These are phyloP conservation scores for Drosophila pseudotalamancana DNA, from an alignment of 2,888 invertebrate genomes.

Conservation along the genomic window DNA sequence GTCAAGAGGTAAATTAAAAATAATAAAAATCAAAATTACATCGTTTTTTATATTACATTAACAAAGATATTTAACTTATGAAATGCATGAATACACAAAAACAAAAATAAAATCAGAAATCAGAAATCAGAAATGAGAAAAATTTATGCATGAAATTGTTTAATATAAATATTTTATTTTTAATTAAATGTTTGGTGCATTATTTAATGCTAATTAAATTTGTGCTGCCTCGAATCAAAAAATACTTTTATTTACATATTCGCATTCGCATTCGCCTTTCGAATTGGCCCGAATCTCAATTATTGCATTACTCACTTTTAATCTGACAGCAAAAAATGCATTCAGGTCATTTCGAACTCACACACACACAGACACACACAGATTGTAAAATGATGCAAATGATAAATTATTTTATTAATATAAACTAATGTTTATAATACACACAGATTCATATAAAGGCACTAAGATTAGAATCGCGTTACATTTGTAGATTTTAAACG, in stretches of 20 bases:
- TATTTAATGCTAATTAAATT: constrained; percentile 48
- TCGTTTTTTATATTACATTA: too few relatives aligned
- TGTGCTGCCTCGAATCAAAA: constrained; percentile 25
- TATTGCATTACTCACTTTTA: constrained; percentile 26
- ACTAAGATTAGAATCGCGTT: constrained; percentile 1
- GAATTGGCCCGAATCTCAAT: constrained; percentile 10
- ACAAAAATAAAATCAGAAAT: background rate
- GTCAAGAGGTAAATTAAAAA: constrained; percentile 7
- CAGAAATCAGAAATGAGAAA: constrained; percentile 3
- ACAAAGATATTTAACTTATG: background rate
- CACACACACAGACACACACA: background rate
- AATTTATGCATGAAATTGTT: constrained; percentile 10
- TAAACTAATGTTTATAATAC: constrained; percentile 18
- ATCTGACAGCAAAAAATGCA: constrained; percentile 16
- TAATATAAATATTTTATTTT: constrained; percentile 22
- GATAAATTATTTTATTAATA: too few relatives aligned
- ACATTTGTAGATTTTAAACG: too few relatives aligned
- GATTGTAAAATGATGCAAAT: constrained; percentile 7
- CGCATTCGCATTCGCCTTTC: constrained; percentile 17
- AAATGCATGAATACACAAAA: too few relatives aligned
- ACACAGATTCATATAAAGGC: constrained; percentile 12
- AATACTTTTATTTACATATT: constrained; percentile 42
- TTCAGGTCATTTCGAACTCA: constrained; percentile 10
- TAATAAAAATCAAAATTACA: constrained; percentile 1
- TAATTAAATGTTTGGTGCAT: constrained; percentile 28